Conservation (phyloP, 2,888 invertebrate genomes). For the Pantelozetes paolii region DNA sequence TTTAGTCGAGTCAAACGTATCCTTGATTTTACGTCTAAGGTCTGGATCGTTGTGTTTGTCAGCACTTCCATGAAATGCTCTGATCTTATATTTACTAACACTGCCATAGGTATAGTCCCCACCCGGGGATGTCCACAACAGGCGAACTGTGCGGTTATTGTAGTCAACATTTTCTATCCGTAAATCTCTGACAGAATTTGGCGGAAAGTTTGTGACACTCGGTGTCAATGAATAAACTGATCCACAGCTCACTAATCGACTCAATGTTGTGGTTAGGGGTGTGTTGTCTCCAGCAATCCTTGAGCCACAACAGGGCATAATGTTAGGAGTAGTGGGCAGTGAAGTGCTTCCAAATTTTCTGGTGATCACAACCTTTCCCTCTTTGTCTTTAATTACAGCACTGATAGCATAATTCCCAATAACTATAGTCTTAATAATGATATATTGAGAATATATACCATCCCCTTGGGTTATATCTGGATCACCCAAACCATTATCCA, state of each 20-base stretch:
- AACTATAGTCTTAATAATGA: slow-evolving; percentile 48
- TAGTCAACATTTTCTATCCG: slow-evolving; percentile 19
- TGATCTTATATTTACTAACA: not conserved
- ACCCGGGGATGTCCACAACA: slow-evolving; percentile 30
- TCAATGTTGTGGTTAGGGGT: not conserved
- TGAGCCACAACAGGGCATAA: not conserved
- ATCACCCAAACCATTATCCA: slow-evolving; percentile 63
- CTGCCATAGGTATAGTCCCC: not conserved
- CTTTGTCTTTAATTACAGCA: not conserved
- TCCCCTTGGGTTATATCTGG: slow-evolving; percentile 64
- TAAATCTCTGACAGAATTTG: slow-evolving; percentile 32
- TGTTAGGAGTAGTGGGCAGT: not conserved
- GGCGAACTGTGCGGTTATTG: slow-evolving; percentile 22
- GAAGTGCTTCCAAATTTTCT: slow-evolving; percentile 36
- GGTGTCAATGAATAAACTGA: not conserved
- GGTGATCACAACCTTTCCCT: not conserved
- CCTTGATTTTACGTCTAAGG: not conserved
- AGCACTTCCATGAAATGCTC: slow-evolving; percentile 27
- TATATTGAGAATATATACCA: slow-evolving; percentile 64
- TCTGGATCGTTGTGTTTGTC: slow-evolving; percentile 14
- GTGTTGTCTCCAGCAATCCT: not conserved
- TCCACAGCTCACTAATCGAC: slow-evolving; percentile 28
- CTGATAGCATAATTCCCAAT: slow-evolving; percentile 1
- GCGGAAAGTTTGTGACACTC: not conserved
- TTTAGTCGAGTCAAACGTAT: not conserved